A percentile compares a stretch with the other conserved stretches of the same genome.
These are phyloP conservation scores for Sebastes hubbsi DNA, from an alignment of 2,797 vertebrate species.

Conservation along the genomic window DNA sequence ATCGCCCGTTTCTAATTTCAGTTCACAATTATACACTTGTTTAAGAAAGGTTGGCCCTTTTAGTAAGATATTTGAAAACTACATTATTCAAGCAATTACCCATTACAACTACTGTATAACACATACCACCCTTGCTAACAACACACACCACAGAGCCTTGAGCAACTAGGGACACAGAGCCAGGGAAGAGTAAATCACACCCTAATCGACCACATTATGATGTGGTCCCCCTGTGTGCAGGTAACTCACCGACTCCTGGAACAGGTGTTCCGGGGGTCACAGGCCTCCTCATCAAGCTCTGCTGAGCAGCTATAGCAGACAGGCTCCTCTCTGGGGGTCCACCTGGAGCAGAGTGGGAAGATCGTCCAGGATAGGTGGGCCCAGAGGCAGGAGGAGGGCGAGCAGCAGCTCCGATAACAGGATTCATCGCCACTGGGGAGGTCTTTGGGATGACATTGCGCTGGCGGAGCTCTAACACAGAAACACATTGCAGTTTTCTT, in stretches of 20 bases:
- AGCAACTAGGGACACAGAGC: slow-evolving; percentile 71
- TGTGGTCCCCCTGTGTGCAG: slow-evolving; percentile 75
- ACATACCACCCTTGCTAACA: slow-evolving; percentile 57
- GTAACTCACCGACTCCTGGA: slow-evolving; percentile 93
- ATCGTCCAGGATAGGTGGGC: slow-evolving; percentile 79
- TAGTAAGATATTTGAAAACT: slow-evolving; percentile 42
- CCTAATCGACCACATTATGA: slow-evolving; percentile 84
- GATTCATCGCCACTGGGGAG: slow-evolving; percentile 71
- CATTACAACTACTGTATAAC: slow-evolving; percentile 46
- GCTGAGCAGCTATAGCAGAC: slow-evolving; percentile 84
- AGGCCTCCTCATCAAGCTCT: slow-evolving; percentile 89
- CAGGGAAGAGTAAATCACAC: slow-evolving; percentile 80
- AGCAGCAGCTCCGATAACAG: slow-evolving; percentile 72
- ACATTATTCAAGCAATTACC: slow-evolving; percentile 58
- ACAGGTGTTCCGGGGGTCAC: slow-evolving; percentile 90
- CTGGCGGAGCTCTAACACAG: slow-evolving; percentile 91
- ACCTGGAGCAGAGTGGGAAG: slow-evolving; percentile 87
- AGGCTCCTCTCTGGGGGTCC: slow-evolving; percentile 89
- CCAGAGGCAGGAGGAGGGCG: slow-evolving; percentile 79
- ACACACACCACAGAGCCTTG: slow-evolving; percentile 61
- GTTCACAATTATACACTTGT: slow-evolving; percentile 14
- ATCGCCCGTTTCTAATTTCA: background rate
- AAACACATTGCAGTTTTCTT: slow-evolving; percentile 24
- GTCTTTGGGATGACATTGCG: slow-evolving; percentile 86
- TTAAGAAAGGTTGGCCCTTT: slow-evolving; percentile 35